Percentiles rank a stretch among this genome's conserved stretches.
phyloP scores from a whole-genome alignment of 1,140 invertebrate species.

The Zophobas atratus region DNA sequence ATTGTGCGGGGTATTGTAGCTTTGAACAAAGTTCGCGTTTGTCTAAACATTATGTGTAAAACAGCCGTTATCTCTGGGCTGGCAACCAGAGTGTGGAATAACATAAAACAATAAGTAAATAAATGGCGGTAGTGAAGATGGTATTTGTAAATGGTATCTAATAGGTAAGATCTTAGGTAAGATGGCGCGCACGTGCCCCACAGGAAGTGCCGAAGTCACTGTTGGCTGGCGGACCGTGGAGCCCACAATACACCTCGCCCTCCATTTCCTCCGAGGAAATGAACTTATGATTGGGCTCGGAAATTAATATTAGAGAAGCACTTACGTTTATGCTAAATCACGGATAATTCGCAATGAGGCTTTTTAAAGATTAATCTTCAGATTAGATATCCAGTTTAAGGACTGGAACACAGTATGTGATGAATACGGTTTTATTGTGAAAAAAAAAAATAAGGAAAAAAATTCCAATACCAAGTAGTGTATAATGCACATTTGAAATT shows the following conservation, averaged over 20 bases:
- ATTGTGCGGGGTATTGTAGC: too few relatives aligned
- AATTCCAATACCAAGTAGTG: too few relatives aligned
- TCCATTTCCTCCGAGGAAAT: slow-evolving; percentile 62
- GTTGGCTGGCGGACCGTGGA: slow-evolving; percentile 65
- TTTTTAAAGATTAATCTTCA: too few relatives aligned
- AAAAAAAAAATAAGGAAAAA: too few relatives aligned
- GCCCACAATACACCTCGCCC: slow-evolving; percentile 63
- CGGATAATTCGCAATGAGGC: slow-evolving; percentile 8
- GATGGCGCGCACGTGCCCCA: slow-evolving; percentile 66
- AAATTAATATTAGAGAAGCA: slow-evolving; percentile 59
- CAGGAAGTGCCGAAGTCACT: slow-evolving; percentile 64
- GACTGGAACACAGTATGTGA: too few relatives aligned
- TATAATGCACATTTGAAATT: too few relatives aligned
- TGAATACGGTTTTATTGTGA: too few relatives aligned
- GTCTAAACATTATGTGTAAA: slow-evolving; percentile 30
- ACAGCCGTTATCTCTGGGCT: slow-evolving; percentile 33
- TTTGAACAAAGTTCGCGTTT: slow-evolving; percentile 20
- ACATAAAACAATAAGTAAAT: slow-evolving; percentile 43
- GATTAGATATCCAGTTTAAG: too few relatives aligned
- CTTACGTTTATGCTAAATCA: slow-evolving; percentile 42
- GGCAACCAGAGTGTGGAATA: slow-evolving; percentile 43
- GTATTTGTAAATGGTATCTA: slow-evolving; percentile 35
- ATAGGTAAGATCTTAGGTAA: slow-evolving; percentile 53
- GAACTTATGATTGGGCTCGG: slow-evolving; percentile 64
- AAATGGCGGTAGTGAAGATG: slow-evolving; percentile 36